These are phyloP conservation scores for Brienomyrus longianalis DNA, from an alignment of 2,113 vertebrate genomes.

Conservation along the genomic window DNA sequence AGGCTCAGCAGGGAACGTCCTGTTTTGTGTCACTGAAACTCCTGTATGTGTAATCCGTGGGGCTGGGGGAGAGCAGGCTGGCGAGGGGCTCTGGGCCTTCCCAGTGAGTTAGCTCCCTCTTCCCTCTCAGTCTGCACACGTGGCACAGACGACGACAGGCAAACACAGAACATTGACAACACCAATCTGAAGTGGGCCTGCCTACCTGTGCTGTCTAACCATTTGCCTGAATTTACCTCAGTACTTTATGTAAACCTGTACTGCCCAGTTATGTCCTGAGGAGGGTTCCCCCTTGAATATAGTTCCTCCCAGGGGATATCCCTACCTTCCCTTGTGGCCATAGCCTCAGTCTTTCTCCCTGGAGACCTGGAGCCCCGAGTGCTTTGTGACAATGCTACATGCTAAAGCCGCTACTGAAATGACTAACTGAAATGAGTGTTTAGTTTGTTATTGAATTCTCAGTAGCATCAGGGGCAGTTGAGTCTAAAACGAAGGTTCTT, in stretches of 20 bases:
- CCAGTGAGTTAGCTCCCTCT: slow-evolving; percentile 73
- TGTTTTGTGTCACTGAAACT: slow-evolving; percentile 76
- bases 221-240: neutral
- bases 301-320: neutral
- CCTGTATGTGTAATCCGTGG: slow-evolving; percentile 67
- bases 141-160: slow-evolving; percentile 39
- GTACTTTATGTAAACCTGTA: neutral
- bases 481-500: neutral
- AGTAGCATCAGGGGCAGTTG: too few species aligned
- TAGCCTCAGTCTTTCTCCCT: neutral
- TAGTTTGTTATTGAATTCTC: neutral
- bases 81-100: slow-evolving; percentile 67
- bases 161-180: slow-evolving; percentile 12
- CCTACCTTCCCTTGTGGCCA: neutral
- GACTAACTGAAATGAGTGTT: neutral
- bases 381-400: neutral
- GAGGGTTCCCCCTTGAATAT: neutral
- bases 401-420: neutral
- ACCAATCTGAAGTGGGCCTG: neutral
- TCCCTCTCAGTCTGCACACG: slow-evolving; percentile 64
- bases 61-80: slow-evolving; percentile 62
- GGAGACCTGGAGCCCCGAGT: neutral
- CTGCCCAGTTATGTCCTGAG: neutral
- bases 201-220: neutral
- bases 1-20: slow-evolving; percentile 69